Evolutionary conservation across 2,113 vertebrate genomes (phyloP).

Genomic region (Xiphophorus hellerii): DNA sequence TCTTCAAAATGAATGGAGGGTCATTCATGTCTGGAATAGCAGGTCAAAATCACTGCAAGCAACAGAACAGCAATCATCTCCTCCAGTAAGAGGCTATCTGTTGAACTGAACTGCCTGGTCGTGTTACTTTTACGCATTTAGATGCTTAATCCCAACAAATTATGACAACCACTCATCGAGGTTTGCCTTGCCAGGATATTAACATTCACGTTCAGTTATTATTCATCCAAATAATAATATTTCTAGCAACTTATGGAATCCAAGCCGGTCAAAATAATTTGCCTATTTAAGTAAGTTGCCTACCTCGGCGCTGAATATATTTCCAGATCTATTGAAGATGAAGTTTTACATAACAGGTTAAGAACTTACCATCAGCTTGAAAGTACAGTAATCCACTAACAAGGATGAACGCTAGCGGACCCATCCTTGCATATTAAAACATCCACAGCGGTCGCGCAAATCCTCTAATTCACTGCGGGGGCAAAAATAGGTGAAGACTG

Average conservation of each 20-base stretch:
- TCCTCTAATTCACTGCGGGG: conserved; percentile 75
- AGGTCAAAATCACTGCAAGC: conserved; percentile 1
- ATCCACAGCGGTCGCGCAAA: conserved; percentile 84
- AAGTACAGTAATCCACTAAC: conserved; percentile 91
- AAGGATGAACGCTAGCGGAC: conserved; percentile 90
- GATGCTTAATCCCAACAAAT: neutral
- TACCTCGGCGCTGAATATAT: neutral
- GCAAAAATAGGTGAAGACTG: conserved; percentile 48
- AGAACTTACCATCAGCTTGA: conserved; percentile 91
- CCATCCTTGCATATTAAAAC: conserved; percentile 96
- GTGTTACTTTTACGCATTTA: neutral
- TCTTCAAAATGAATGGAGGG: no score
- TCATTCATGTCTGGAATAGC: conserved; percentile 36
- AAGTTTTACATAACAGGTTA: conserved; percentile 19
- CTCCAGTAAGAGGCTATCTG: neutral
- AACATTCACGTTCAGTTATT: no score
- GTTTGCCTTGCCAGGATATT: neutral
- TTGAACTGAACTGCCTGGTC: neutral
- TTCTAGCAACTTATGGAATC: neutral
- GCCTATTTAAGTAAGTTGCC: no score
- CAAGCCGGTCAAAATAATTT: no score
- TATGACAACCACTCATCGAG: neutral
- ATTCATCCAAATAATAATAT: neutral
- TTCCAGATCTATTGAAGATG: neutral
- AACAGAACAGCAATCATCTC: neutral